Percentiles rank a stretch among this genome's conserved stretches.
Conservation (phyloP, 2,797 vertebrate genomes). For the Cuculus canorus region DNA sequence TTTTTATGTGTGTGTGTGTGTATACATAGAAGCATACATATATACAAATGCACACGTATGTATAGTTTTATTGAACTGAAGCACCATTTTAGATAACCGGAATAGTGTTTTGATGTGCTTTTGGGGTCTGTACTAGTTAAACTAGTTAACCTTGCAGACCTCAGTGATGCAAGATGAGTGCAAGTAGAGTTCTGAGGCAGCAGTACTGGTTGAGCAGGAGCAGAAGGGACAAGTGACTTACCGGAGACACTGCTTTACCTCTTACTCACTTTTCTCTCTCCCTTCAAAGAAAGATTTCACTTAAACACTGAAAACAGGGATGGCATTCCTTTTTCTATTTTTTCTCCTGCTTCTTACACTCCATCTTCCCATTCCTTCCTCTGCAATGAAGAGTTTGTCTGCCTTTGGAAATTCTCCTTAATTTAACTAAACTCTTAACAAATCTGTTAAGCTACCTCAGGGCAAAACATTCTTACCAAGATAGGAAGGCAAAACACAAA, state of each 20-base stretch:
- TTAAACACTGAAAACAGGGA: background rate
- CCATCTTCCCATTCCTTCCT: background rate
- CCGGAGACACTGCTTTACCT: background rate
- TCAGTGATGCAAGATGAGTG: background rate
- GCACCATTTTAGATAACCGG: background rate
- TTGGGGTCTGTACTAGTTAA: background rate
- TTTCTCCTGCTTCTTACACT: background rate
- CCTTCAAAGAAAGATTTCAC: background rate
- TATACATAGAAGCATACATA: background rate
- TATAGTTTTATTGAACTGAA: background rate
- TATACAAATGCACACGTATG: background rate
- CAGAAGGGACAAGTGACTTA: background rate
- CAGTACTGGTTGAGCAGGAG: background rate
- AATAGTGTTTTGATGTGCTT: background rate
- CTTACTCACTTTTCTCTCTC: background rate
- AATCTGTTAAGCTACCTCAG: background rate
- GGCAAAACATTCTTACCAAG: background rate
- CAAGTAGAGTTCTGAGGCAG: background rate
- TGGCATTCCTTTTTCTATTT: background rate
- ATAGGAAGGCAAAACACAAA: background rate
- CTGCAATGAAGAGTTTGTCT: background rate
- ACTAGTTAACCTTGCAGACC: rapidly evolving
- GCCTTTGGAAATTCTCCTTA: background rate
- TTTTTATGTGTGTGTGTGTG: background rate
- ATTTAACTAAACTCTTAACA: background rate